These are phyloP conservation scores for Cephus nigrinus DNA, from an alignment of 2,888 invertebrate genomes.

Conservation along the genomic window DNA sequence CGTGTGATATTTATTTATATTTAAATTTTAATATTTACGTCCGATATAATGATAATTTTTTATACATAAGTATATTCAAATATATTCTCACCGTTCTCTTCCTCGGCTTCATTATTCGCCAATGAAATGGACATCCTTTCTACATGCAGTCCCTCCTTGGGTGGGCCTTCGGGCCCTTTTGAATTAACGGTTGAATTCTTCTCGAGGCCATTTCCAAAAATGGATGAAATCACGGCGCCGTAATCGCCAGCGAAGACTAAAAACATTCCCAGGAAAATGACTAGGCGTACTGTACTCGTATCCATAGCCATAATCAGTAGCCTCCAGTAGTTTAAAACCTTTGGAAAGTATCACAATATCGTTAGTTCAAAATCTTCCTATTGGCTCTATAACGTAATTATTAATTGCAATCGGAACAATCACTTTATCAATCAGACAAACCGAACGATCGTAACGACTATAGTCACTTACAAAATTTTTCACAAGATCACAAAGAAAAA, in stretches of 20 bases:
- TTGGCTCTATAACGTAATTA: background rate
- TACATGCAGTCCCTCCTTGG: conserved; percentile 54
- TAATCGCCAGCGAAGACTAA: conserved; percentile 71
- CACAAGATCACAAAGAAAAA: background rate
- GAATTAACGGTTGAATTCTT: conserved; percentile 43
- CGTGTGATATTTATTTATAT: background rate
- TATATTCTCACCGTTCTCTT: conserved; percentile 32
- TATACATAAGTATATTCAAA: background rate
- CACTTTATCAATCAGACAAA: background rate
- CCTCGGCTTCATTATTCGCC: conserved; percentile 58
- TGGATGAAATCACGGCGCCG: conserved; percentile 66
- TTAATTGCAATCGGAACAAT: background rate
- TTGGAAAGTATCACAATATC: background rate
- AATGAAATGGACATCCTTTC: conserved; percentile 39
- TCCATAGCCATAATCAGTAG: conserved; percentile 53
- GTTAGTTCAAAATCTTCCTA: background rate
- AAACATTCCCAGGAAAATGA: conserved; percentile 70
- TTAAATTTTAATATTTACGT: background rate
- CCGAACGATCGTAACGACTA: background rate
- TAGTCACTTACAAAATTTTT: background rate
- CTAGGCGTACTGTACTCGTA: conserved; percentile 66
- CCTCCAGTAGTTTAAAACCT: background rate
- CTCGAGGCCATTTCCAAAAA: conserved; percentile 65
- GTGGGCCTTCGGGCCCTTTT: conserved; percentile 35
- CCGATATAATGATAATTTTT: background rate